A percentile compares a stretch with the other conserved stretches of the same genome.
Conservation (phyloP, 2,797 vertebrate genomes). For the Muraenolepis orangiensis region DNA sequence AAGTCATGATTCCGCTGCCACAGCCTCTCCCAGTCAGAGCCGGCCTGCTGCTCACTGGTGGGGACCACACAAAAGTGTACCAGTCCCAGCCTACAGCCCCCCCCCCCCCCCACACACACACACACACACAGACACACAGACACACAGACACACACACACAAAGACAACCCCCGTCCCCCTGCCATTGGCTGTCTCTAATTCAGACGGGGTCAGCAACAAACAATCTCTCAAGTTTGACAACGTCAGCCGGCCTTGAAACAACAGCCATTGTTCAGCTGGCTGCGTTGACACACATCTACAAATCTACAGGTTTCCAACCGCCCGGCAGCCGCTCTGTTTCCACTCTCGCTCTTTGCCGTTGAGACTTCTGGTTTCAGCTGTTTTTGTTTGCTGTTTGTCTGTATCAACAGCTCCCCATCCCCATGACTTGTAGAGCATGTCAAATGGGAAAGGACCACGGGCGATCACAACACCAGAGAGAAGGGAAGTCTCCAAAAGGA, state of each 20-base stretch:
- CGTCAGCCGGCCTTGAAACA: conserved; percentile 76
- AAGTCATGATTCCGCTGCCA: conserved; percentile 17
- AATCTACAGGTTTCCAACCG: conserved; percentile 64
- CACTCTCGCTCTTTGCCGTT: conserved; percentile 26
- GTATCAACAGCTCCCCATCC: neutral
- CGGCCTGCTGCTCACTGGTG: neutral
- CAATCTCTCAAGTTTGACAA: conserved; percentile 73
- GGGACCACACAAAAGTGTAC: neutral
- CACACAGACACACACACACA: neutral
- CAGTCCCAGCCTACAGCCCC: neutral
- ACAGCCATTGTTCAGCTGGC: conserved; percentile 62
- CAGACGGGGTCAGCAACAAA: conserved; percentile 75
- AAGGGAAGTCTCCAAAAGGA: conserved; percentile 33
- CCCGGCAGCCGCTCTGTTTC: conserved; percentile 22
- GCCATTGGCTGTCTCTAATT: conserved; percentile 54
- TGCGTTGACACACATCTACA: conserved; percentile 69
- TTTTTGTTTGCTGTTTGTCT: conserved; percentile 42
- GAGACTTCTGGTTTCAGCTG: conserved; percentile 20
- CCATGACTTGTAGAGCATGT: conserved; percentile 13
- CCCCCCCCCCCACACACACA: neutral
- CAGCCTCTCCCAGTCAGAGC: conserved; percentile 28
- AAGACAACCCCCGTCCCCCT: no score
- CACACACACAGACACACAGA: neutral
- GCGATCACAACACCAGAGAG: conserved; percentile 18
- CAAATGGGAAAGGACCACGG: no score